phyloP scores from a whole-genome alignment of 2,797 vertebrate genomes.

The Aldrovandia affinis region DNA sequence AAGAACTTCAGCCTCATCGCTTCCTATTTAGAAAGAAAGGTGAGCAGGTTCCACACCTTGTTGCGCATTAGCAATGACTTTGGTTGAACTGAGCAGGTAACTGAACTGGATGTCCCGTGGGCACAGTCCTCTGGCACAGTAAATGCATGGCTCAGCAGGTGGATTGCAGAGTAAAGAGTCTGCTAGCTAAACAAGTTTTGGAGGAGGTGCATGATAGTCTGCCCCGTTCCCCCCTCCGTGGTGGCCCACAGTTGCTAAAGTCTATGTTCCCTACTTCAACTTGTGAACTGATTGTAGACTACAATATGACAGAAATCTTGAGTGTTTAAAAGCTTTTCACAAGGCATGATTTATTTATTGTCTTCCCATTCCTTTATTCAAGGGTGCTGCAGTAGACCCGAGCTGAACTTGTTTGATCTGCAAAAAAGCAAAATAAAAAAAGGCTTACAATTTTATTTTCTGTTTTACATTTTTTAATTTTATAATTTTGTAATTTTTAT shows the following conservation, averaged over 20 bases:
- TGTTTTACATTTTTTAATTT: neutral
- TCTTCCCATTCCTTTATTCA: neutral
- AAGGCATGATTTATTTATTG: neutral
- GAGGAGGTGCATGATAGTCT: too few species aligned
- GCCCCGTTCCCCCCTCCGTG: too few species aligned
- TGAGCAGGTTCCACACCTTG: slow-evolving; percentile 59
- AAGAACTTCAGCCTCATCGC: slow-evolving; percentile 98
- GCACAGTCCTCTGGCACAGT: too few species aligned
- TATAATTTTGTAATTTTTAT: neutral
- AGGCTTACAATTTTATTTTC: neutral
- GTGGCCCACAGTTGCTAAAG: too few species aligned
- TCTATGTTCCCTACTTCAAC: neutral
- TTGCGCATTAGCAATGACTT: too few species aligned
- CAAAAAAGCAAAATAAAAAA: too few species aligned
- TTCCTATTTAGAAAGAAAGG: slow-evolving; percentile 98
- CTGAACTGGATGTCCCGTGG: too few species aligned
- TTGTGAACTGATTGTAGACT: neutral
- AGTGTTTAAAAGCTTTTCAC: neutral
- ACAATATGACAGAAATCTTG: neutral
- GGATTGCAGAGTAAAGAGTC: too few species aligned
- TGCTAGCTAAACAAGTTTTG: too few species aligned
- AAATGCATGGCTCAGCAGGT: too few species aligned
- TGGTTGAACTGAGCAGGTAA: too few species aligned
- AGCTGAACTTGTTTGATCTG: neutral
- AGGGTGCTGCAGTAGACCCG: neutral